Evolutionary conservation across 2,888 invertebrate species (phyloP).

Genomic region (Phlogophora meticulosa): DNA sequence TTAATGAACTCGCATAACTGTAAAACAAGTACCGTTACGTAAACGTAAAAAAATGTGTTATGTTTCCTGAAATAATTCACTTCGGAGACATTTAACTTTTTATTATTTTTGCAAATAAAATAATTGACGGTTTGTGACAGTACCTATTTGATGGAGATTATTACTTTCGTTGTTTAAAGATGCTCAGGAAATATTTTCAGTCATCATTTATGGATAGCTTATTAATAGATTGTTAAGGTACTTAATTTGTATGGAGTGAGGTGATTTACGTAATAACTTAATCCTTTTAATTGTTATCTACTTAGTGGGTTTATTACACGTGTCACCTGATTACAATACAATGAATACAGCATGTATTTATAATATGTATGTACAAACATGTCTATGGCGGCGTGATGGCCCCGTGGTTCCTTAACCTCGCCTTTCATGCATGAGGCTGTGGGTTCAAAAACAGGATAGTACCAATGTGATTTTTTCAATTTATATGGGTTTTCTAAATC

Average conservation of each 20-base stretch:
- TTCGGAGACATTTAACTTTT: conserved; percentile 8
- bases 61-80: background rate
- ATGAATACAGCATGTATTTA: background rate
- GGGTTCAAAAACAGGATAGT: too few species aligned
- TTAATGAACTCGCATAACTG: conserved; percentile 16
- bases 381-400: too few species aligned
- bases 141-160: too few species aligned
- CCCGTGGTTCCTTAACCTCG: too few species aligned
- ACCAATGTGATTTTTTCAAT: too few species aligned
- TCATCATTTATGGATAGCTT: background rate
- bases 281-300: conserved; percentile 2
- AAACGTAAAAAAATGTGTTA: conserved; percentile 21
- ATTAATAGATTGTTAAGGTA: background rate
- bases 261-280: conserved; percentile 1
- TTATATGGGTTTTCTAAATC: too few species aligned
- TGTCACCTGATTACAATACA: background rate
- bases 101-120: background rate
- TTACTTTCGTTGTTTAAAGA: too few species aligned
- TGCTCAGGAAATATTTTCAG: too few species aligned
- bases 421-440: too few species aligned
- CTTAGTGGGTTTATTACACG: conserved; percentile 7
- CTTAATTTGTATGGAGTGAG: background rate
- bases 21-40: background rate
- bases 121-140: background rate
- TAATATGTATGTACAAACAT: too few species aligned